Evolutionary conservation across 92 coral and sea anemone genomes (phyloP).

Genomic region (Virgularia gustaviana): DNA sequence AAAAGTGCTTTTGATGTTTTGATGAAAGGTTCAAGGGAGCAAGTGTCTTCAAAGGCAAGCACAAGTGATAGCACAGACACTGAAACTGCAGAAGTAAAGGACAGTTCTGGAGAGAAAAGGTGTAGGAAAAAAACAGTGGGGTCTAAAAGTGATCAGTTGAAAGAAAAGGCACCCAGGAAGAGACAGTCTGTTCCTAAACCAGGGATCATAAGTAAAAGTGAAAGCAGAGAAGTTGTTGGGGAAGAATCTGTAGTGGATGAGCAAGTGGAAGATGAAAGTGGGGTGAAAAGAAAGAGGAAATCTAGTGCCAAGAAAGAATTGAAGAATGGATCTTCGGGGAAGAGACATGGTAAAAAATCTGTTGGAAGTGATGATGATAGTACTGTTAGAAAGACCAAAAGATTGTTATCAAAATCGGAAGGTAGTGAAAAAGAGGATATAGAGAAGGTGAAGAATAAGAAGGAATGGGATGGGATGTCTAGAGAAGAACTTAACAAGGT

Average conservation of each 20-base stretch:
- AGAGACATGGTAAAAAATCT: not conserved
- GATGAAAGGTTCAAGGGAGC: slow-evolving; percentile 5
- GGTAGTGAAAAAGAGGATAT: not conserved
- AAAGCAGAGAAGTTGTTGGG: not conserved
- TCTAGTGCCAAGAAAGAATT: not conserved
- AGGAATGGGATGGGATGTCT: too few species aligned
- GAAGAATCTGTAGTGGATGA: not conserved
- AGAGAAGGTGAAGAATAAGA: too few species aligned
- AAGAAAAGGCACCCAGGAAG: not conserved
- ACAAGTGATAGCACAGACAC: not conserved
- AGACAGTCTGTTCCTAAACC: too few species aligned
- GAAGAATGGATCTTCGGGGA: not conserved
- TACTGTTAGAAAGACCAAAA: not conserved
- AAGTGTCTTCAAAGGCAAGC: not conserved
- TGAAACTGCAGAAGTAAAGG: not conserved
- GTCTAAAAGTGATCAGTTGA: not conserved
- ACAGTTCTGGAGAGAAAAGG: not conserved
- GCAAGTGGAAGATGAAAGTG: not conserved
- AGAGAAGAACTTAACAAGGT: too few species aligned
- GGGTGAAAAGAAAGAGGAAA: not conserved
- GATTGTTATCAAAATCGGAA: not conserved
- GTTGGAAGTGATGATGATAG: not conserved
- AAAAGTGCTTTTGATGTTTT: slow-evolving; percentile 14
- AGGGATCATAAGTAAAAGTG: too few species aligned
- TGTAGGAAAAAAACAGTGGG: not conserved